Percentiles rank a stretch among this genome's conserved stretches.
Evolutionary conservation across 2,113 vertebrate species (phyloP).

Genomic region (Brachyistius frenatus): DNA sequence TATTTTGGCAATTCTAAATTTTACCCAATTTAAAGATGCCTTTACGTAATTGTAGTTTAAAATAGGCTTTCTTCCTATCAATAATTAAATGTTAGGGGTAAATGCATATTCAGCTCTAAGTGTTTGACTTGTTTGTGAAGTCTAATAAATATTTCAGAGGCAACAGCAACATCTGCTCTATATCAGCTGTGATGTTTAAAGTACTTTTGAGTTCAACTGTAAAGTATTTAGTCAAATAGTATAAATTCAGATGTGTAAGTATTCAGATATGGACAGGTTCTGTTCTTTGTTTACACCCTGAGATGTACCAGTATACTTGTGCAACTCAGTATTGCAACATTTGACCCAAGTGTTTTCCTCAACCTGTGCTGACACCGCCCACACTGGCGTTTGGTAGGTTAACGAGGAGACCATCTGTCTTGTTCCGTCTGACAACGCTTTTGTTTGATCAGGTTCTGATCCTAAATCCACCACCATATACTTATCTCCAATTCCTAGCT

Average conservation of each 20-base stretch:
- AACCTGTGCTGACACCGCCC: slow-evolving; percentile 55
- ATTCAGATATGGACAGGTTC: background rate
- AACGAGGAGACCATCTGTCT: slow-evolving; percentile 71
- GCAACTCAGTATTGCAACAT: slow-evolving; percentile 17
- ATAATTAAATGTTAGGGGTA: background rate
- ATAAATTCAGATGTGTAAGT: background rate
- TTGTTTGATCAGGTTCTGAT: slow-evolving; percentile 74
- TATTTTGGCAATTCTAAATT: background rate
- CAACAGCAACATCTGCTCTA: background rate
- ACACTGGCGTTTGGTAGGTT: slow-evolving; percentile 66
- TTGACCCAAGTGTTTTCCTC: slow-evolving; percentile 8
- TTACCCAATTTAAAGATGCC: too few relatives aligned
- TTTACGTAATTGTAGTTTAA: slow-evolving; percentile 8
- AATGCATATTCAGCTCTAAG: background rate
- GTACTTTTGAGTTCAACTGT: background rate
- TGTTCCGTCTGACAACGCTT: slow-evolving; percentile 70
- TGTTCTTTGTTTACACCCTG: background rate
- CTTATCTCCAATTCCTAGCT: slow-evolving; percentile 62
- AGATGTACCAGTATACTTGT: background rate
- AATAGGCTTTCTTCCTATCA: slow-evolving; percentile 1
- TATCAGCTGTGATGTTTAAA: background rate
- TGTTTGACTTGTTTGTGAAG: slow-evolving; percentile 20
- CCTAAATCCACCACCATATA: slow-evolving; percentile 71
- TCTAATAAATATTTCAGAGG: slow-evolving; percentile 6
- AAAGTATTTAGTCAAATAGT: background rate